Evolutionary conservation across 2,113 vertebrate species (phyloP), one percentile per base, ranked within the genome.

Genomic region (Phrynocephalus versicolor): DNA sequence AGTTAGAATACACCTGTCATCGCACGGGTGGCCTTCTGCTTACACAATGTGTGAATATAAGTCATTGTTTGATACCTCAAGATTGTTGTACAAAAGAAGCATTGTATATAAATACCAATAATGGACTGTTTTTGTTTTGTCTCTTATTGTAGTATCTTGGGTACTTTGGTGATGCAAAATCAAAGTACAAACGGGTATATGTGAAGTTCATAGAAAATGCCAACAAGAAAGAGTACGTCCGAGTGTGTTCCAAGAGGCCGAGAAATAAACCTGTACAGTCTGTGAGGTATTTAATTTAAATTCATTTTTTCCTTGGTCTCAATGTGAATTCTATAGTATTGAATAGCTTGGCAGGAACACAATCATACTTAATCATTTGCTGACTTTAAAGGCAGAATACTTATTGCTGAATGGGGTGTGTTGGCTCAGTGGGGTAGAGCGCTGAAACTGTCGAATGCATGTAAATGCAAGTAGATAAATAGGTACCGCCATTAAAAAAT

Each of bases 161-260:
- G 51, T 99, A 99, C 94, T 99, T 99, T 87, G 98, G 99, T 30
- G 98, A 99, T 88, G 98, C 98, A 86, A 98, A 99, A 95, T 97
- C 96, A 85, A 98, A 99, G 96, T 99, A 99, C 93, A 98, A 97
- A 93, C 96, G 98, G 93, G 98, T 99, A 15, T 98, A 99, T 82
- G 98, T 99, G 86, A 99, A 99, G 93, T 99, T 99, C 92, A 96
- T 99, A 91, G 99, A 99, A 96, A 99, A 98, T 7, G 95, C 98
- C 88, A 99, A 99, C 96, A 99, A 99, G 96, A 98, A 98, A 93
- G 99, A 99, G 1, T 99, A 99, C 87, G 98, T 99, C 37, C 96
- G 99, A 89, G 97, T 99, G 23, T 99, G 99, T 92, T 99, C 97
- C 91, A 97, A 97, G 92, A 99, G 98, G 90, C 99, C 99, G 84